Evolutionary conservation across 2,888 invertebrate genomes (phyloP).

Genomic region (Malthinus seriepunctatus): DNA sequence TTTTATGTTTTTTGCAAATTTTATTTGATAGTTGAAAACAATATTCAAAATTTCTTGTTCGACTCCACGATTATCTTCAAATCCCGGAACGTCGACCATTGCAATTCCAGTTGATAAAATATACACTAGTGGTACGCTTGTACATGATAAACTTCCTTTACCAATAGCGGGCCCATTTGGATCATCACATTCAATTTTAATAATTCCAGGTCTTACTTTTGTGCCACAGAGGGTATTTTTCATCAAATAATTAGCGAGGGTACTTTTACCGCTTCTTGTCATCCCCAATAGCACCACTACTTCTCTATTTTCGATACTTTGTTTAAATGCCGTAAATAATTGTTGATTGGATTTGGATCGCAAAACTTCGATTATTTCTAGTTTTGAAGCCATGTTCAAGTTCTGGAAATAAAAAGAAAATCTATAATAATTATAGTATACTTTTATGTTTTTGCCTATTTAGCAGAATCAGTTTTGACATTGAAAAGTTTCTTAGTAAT

Average conservation of each 20-base stretch:
- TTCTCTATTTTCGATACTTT: slow-evolving; percentile 6
- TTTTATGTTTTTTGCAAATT: slow-evolving; percentile 1
- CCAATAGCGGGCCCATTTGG: background rate
- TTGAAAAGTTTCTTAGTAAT: too few species aligned
- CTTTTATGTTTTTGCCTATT: too few species aligned
- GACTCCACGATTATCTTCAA: slow-evolving; percentile 19
- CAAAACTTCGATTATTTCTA: background rate
- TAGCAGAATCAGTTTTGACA: too few species aligned
- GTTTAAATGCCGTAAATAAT: background rate
- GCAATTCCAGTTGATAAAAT: background rate
- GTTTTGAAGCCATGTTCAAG: background rate
- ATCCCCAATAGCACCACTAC: slow-evolving; percentile 9
- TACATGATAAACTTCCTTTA: background rate
- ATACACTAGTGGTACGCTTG: background rate
- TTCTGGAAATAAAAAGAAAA: background rate
- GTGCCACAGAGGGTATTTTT: background rate
- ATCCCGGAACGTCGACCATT: slow-evolving; percentile 14
- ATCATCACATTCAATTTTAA: too few species aligned
- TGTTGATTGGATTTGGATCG: background rate
- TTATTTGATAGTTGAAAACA: slow-evolving; percentile 12
- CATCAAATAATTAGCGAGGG: slow-evolving; percentile 7
- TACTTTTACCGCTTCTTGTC: slow-evolving; percentile 19
- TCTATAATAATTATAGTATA: too few species aligned
- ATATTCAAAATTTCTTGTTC: slow-evolving; percentile 14
- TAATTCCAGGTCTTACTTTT: too few species aligned